Conservation (phyloP, 1,140 invertebrate species). For the Varroa destructor region DNA sequence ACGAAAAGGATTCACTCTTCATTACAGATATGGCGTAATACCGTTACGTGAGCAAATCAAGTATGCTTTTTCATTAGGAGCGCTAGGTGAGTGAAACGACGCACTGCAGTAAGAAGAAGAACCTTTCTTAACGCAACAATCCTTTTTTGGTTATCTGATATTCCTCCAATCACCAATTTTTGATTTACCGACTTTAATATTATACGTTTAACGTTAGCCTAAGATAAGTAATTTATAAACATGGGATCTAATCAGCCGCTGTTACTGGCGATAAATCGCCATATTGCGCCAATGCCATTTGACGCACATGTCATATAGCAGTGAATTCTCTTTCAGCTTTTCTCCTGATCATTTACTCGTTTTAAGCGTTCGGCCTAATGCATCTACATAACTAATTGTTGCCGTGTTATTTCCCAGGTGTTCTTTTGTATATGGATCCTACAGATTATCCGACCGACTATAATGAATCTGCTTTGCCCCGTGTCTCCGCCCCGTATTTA, state of each 20-base stretch:
- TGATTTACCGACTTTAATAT: background rate
- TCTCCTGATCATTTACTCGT: no score
- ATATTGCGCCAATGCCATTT: no score
- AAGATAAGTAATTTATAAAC: no score
- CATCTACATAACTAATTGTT: no score
- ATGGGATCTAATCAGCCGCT: no score
- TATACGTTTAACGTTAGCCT: no score
- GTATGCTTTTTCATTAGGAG: background rate
- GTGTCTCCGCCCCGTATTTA: background rate
- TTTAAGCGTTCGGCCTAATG: no score
- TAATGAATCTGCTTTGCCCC: background rate
- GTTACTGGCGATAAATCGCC: no score
- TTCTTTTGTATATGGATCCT: background rate
- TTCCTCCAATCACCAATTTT: background rate
- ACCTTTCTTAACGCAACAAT: no score
- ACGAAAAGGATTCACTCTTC: background rate
- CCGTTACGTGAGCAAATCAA: background rate
- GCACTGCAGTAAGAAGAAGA: no score
- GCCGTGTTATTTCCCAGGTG: background rate
- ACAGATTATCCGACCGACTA: background rate
- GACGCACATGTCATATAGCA: no score
- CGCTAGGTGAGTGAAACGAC: background rate
- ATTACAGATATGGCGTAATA: background rate
- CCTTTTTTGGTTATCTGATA: background rate
- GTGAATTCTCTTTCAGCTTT: no score